These are phyloP conservation scores for Dolichoris vasculosae DNA, from an alignment of 1,140 invertebrate genomes.

Conservation along the genomic window DNA sequence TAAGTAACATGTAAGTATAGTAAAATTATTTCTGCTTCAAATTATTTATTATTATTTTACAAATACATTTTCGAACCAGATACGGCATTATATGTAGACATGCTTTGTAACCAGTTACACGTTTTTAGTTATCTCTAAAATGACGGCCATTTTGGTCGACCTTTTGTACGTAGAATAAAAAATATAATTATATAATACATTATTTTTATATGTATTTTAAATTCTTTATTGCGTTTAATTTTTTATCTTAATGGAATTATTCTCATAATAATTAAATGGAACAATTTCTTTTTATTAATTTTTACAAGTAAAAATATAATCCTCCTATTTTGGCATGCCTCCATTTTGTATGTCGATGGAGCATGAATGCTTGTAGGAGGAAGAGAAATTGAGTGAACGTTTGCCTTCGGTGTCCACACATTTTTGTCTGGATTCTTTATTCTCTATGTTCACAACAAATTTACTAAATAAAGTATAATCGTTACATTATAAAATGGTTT, in stretches of 20 bases:
- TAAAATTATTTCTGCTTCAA: background rate
- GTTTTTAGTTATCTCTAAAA: no score
- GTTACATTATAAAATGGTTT: background rate
- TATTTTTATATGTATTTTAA: no score
- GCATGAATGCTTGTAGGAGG: slow-evolving; percentile 85
- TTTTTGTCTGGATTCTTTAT: slow-evolving; percentile 80
- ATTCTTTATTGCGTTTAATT: background rate
- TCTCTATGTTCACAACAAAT: slow-evolving; percentile 80
- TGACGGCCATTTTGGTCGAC: no score
- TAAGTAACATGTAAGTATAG: slow-evolving; percentile 65
- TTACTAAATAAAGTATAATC: slow-evolving; percentile 14
- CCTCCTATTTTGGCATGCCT: slow-evolving; percentile 85
- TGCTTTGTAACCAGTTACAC: no score
- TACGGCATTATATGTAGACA: background rate
- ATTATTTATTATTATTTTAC: background rate
- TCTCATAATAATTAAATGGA: background rate
- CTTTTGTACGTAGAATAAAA: no score
- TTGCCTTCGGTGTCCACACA: slow-evolving; percentile 86
- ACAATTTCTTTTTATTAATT: background rate
- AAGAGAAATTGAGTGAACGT: slow-evolving; percentile 76
- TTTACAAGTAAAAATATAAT: slow-evolving; percentile 21
- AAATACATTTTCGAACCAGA: background rate
- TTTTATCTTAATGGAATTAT: background rate
- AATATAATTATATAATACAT: no score
- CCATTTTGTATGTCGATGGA: slow-evolving; percentile 77